These are phyloP conservation scores for Lampris megalopsis DNA, from an alignment of 2,113 vertebrate species.

Conservation along the genomic window DNA sequence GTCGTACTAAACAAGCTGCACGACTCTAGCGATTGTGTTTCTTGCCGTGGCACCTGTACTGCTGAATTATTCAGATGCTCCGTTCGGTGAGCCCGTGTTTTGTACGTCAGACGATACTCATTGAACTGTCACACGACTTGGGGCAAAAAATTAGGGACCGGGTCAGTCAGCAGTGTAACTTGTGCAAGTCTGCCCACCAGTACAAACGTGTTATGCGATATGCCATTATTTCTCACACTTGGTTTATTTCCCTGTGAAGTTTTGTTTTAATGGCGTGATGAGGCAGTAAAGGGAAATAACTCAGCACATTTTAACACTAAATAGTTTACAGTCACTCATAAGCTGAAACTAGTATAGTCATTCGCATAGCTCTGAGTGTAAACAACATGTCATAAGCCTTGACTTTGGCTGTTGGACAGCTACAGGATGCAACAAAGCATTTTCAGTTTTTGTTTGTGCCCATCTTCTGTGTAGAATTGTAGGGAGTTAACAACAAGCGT, in stretches of 20 bases:
- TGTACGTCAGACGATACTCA: constrained; percentile 70
- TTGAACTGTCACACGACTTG: constrained; percentile 42
- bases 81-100: constrained; percentile 60
- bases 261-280: background rate
- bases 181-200: constrained; percentile 5
- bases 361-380: too few relatives aligned
- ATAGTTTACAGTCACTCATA: too few relatives aligned
- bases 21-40: constrained; percentile 71
- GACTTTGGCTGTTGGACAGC: too few relatives aligned
- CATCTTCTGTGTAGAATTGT: background rate
- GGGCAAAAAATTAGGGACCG: constrained; percentile 10
- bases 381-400: too few relatives aligned
- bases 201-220: constrained; percentile 25
- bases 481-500: background rate
- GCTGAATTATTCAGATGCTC: constrained; percentile 75
- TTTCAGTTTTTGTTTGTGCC: too few relatives aligned
- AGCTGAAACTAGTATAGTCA: too few relatives aligned
- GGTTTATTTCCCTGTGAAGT: background rate
- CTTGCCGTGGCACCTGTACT: constrained; percentile 60
- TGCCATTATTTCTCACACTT: background rate
- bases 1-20: constrained; percentile 29
- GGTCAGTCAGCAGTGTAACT: constrained; percentile 9
- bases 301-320: too few relatives aligned
- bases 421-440: too few relatives aligned
- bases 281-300: too few relatives aligned